Evolutionary conservation across 2,113 vertebrate species (phyloP), one percentile per base, ranked within the genome.

Genomic region (Cinclus cinclus): DNA sequence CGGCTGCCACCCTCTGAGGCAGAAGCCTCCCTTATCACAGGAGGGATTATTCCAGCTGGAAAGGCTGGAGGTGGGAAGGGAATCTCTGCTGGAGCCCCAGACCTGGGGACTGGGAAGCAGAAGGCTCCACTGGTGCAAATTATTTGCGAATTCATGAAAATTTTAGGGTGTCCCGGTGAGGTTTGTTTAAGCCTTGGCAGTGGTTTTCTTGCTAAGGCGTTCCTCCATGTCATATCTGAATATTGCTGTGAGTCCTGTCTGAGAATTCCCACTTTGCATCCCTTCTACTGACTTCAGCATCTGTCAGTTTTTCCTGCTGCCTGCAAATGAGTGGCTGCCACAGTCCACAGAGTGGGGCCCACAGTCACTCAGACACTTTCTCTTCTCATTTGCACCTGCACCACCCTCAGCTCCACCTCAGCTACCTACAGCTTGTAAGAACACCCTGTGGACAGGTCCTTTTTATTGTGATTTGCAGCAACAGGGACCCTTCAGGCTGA

Each of bases 101-200:
- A 59, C 55, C 70, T 27, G 17, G 67, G 82, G 59, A 65, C 67
- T 70, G 67, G 56, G 59, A 77, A 91, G 56, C 56, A 83, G 62
- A 69, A 76, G 87, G 59, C 28, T 85, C 31, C 37, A 13, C 30
- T 44, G 76, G 35, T 79, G 68, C 2, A 0, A 0, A 44, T 71
- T 90, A 37, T 78, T 87, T 76, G 49, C 67, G 65, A 92, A 87
- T 81, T 71, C 77, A 41, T 41, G 42, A 6, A 25, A 13, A 75
- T 86, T 93, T 92, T 22, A 44, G 71, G 68, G 44, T 89, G 25
- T 88, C 92, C 71, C 30, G 28, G 63, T 28, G 83, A 86, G 83
- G 52, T 71, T 94, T 95, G 59, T 81, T 92, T 89, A 93, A 95
- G 68, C 69, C n/a, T 81, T 83, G 83, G 63, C 90, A 75, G 64